Evolutionary conservation across 2,888 invertebrate species (phyloP).

Genomic region (Sympetrum striolatum): DNA sequence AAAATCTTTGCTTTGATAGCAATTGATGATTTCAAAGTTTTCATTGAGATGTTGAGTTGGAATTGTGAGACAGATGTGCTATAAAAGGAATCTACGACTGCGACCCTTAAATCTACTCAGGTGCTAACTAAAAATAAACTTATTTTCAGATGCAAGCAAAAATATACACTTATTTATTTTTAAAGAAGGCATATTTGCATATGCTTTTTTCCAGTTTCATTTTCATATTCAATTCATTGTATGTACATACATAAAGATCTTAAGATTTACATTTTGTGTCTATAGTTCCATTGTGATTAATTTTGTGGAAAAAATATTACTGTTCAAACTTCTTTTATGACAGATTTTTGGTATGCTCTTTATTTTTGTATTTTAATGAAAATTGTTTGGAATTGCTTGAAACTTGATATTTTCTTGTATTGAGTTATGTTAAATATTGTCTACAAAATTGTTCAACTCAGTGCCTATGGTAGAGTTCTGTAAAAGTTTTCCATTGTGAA

Average conservation of each 20-base stretch:
- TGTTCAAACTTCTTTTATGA: not conserved
- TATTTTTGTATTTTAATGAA: not conserved
- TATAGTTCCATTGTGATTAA: not conserved
- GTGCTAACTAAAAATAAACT: not conserved
- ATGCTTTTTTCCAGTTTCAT: not conserved
- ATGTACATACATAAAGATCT: no score
- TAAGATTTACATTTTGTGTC: not conserved
- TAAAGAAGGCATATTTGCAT: not conserved
- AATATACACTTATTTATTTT: not conserved
- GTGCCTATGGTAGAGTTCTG: no score
- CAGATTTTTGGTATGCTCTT: not conserved
- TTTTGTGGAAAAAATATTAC: not conserved
- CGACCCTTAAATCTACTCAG: not conserved
- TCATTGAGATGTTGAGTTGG: no score
- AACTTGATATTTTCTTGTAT: not conserved
- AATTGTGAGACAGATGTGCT: not conserved
- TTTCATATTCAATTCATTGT: not conserved
- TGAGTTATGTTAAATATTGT: no score
- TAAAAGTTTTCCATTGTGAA: no score
- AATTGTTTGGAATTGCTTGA: not conserved
- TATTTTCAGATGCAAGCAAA: not conserved
- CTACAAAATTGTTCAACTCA: no score
- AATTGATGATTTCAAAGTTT: no score
- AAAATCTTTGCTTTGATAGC: no score
- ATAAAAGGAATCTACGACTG: not conserved